These are phyloP conservation scores for Alaudala cheleensis DNA, from an alignment of 2,113 vertebrate genomes.

Conservation along the genomic window DNA sequence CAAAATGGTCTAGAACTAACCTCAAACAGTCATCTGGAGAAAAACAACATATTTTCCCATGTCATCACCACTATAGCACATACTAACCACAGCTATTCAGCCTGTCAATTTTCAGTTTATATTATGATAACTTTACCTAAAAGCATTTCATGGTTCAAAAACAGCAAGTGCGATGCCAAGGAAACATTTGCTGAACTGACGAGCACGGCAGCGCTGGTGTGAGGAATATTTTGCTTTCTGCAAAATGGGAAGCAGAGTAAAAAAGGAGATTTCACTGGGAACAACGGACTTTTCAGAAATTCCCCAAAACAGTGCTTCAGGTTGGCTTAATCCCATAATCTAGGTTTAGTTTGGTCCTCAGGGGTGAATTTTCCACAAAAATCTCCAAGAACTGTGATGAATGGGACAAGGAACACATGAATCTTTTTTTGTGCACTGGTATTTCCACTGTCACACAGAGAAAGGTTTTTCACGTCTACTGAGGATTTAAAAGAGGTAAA, in stretches of 20 bases:
- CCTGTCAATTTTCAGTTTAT: constrained; percentile 49
- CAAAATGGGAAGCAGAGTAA: background rate
- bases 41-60: constrained; percentile 46
- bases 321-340: background rate
- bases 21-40: constrained; percentile 33
- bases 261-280: background rate
- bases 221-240: background rate
- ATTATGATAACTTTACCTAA: constrained; percentile 66
- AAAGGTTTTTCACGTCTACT: background rate
- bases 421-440: background rate
- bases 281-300: background rate
- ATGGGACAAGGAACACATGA: background rate
- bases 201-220: background rate
- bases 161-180: constrained; percentile 57
- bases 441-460: background rate
- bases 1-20: constrained; percentile 47
- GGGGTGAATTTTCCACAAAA: background rate
- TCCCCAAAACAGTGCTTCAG: background rate
- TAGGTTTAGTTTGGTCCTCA: background rate
- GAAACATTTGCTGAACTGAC: constrained; percentile 30
- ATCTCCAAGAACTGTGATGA: background rate
- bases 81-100: constrained; percentile 32
- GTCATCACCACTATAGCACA: constrained; percentile 42
- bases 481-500: background rate
- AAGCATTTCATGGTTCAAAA: constrained; percentile 43